A percentile compares a stretch with the other conserved stretches of the same genome.
phyloP scores from a whole-genome alignment of 2,797 vertebrate species.

The Phrynocephalus vlangalii region DNA sequence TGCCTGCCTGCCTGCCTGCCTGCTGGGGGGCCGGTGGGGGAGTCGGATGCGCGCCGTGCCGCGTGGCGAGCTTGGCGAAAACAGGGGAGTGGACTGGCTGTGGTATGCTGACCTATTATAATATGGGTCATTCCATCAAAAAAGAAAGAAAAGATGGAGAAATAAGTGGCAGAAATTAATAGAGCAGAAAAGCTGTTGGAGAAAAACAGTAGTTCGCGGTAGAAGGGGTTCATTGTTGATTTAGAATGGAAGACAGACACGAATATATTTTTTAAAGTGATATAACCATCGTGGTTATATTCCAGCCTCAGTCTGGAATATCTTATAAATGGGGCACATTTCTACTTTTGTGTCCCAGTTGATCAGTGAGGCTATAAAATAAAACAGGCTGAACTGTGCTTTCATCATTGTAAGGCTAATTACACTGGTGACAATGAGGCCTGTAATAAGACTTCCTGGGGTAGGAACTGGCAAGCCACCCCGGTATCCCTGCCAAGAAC shows the following conservation, averaged over 20 bases:
- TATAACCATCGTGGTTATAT: too few relatives aligned
- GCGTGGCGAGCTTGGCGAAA: slow-evolving; percentile 10
- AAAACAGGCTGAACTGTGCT: too few relatives aligned
- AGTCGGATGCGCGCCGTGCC: slow-evolving; percentile 24
- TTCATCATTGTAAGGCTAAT: too few relatives aligned
- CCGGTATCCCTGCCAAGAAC: too few relatives aligned
- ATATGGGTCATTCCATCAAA: slow-evolving; percentile 57
- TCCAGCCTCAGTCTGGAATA: too few relatives aligned
- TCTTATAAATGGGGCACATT: too few relatives aligned
- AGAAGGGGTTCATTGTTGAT: slow-evolving; percentile 52
- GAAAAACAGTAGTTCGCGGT: slow-evolving; percentile 55
- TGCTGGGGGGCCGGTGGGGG: neutral
- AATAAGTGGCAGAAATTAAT: slow-evolving; percentile 67
- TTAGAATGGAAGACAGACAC: neutral
- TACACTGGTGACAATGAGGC: too few relatives aligned
- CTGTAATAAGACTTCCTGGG: too few relatives aligned
- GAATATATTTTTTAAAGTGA: too few relatives aligned
- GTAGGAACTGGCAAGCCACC: too few relatives aligned
- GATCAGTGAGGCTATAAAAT: too few relatives aligned
- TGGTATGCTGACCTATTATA: slow-evolving; percentile 61
- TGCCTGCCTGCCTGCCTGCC: neutral
- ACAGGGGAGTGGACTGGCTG: slow-evolving; percentile 41
- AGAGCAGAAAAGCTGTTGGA: slow-evolving; percentile 63
- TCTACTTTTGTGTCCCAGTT: too few relatives aligned
- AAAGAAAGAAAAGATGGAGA: neutral